Evolutionary conservation across 2,888 invertebrate species (phyloP).

Genomic region (Balanococcus diminutus): DNA sequence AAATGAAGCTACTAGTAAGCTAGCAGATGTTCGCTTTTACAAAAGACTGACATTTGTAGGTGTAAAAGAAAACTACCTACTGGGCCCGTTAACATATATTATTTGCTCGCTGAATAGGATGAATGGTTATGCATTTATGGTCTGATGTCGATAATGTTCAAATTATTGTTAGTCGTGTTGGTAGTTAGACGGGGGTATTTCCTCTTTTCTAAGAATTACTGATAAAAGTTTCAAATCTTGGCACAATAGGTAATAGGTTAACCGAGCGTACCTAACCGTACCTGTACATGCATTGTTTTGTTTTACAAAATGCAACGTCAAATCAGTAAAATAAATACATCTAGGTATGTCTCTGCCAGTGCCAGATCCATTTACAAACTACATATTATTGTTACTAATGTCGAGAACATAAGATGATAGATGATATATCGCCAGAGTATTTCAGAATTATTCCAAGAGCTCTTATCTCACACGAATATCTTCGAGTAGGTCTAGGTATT

Average conservation of each 20-base stretch:
- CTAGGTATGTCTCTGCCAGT: no score
- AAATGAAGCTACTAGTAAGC: not conserved
- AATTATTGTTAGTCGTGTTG: not conserved
- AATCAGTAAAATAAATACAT: not conserved
- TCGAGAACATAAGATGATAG: not conserved
- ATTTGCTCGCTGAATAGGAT: not conserved
- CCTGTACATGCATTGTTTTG: not conserved
- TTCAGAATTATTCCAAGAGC: not conserved
- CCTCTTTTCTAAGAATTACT: not conserved
- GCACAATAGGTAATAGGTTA: not conserved
- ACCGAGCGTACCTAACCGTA: not conserved
- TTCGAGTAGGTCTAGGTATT: not conserved
- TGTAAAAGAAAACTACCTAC: not conserved
- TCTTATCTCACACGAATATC: not conserved
- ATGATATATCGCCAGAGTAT: not conserved
- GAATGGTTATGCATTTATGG: not conserved
- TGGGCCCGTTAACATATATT: not conserved
- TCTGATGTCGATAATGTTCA: not conserved
- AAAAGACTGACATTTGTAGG: not conserved
- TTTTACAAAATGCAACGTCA: no score
- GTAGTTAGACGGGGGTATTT: not conserved
- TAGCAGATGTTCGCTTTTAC: not conserved
- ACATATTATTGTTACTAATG: no score
- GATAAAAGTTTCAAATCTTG: not conserved
- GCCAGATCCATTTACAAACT: no score